A percentile compares a stretch with the other conserved stretches of the same genome.
These are phyloP conservation scores for Disparrhopalites patrizii DNA, from an alignment of 2,888 invertebrate genomes.

Conservation along the genomic window DNA sequence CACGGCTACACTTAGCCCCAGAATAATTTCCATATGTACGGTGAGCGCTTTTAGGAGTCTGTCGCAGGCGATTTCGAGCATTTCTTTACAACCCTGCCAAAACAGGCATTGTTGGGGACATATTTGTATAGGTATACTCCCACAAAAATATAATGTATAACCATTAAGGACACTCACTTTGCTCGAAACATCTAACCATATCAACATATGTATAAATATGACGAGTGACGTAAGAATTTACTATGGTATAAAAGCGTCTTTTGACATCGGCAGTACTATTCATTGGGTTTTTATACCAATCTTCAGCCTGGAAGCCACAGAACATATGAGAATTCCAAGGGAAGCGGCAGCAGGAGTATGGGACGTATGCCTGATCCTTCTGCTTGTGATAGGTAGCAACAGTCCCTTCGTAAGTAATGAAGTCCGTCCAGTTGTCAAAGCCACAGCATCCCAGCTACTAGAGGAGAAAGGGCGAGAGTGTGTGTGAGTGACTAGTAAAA, in stretches of 20 bases:
- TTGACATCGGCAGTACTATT: background rate
- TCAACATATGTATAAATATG: no score
- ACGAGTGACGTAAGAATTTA: no score
- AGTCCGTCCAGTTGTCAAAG: background rate
- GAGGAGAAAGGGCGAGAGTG: no score
- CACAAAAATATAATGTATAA: no score
- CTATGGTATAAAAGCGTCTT: background rate
- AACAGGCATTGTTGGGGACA: no score
- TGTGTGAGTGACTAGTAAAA: no score
- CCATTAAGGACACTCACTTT: no score
- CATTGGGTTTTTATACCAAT: background rate
- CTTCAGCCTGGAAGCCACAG: slow-evolving; percentile 12
- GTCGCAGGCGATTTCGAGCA: background rate
- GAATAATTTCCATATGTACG: background rate
- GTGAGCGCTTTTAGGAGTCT: background rate
- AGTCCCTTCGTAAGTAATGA: no score
- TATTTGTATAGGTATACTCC: no score
- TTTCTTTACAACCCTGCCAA: slow-evolving; percentile 11
- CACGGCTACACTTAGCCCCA: no score
- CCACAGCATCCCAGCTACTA: slow-evolving; percentile 23
- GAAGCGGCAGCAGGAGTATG: slow-evolving; percentile 16
- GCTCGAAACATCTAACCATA: no score
- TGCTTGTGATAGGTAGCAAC: background rate
- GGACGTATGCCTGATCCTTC: slow-evolving; percentile 5
- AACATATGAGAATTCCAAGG: slow-evolving; percentile 16